Percentiles rank a stretch among this genome's conserved stretches.
Evolutionary conservation across 2,888 invertebrate species (phyloP).

Genomic region (Parnassius glacialis): DNA sequence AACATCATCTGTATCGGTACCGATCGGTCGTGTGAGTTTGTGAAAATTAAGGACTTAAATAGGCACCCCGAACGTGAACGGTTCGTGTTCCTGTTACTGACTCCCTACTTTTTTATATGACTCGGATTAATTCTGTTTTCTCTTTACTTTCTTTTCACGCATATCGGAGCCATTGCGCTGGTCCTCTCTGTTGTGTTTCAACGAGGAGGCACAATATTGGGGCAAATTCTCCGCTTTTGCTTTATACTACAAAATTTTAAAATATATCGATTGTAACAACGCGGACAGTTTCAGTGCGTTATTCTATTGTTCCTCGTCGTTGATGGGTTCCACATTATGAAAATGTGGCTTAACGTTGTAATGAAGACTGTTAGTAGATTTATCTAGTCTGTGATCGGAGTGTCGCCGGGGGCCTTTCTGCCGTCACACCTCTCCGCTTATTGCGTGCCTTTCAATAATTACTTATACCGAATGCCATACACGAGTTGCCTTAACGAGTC

Average conservation of each 20-base stretch:
- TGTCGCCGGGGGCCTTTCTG: conserved; percentile 77
- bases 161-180: conserved; percentile 20
- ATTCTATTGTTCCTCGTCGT: conserved; percentile 47
- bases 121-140: neutral
- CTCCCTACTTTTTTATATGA: too few relatives aligned
- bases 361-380: conserved; percentile 75
- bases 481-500: conserved; percentile 51
- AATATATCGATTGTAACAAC: conserved; percentile 7
- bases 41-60: neutral
- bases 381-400: conserved; percentile 80
- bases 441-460: conserved; percentile 77
- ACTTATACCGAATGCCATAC: conserved; percentile 66
- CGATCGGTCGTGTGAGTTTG: too few relatives aligned
- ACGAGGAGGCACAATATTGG: conserved; percentile 26
- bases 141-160: neutral
- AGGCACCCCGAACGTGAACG: neutral
- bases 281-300: conserved; percentile 27
- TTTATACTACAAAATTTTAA: conserved; percentile 9
- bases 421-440: conserved; percentile 78
- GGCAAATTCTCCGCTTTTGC: conserved; percentile 21
- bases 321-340: conserved; percentile 45
- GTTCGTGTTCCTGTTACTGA: too few relatives aligned
- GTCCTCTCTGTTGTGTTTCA: conserved; percentile 28
- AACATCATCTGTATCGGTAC: neutral
- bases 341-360: conserved; percentile 65